Percentiles rank a stretch among this genome's conserved stretches.
phyloP scores from a whole-genome alignment of 2,113 vertebrate species.

The Cottus gobio region DNA sequence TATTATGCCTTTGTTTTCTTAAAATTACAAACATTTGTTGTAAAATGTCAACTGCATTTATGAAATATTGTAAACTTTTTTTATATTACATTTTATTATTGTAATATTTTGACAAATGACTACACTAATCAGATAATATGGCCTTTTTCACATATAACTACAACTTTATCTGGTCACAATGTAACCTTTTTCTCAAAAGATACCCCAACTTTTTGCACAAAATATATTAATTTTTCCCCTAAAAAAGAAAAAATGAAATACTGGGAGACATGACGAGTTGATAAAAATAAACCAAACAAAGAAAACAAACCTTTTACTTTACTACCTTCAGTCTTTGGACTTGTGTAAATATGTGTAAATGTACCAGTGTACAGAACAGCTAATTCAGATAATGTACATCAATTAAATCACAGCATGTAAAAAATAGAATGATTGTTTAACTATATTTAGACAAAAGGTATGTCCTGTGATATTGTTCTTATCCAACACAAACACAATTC shows the following conservation, averaged over 20 bases:
- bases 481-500: conserved; percentile 53
- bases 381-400: conserved; percentile 46
- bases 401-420: conserved; percentile 40
- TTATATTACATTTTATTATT: background rate
- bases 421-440: conserved; percentile 23
- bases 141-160: background rate
- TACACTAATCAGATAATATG: background rate
- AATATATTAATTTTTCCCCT: background rate
- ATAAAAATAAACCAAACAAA: conserved; percentile 19
- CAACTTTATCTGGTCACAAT: background rate
- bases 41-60: background rate
- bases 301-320: background rate
- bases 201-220: background rate
- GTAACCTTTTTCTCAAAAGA: background rate
- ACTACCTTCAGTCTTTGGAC: conserved; percentile 1
- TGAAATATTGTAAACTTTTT: background rate
- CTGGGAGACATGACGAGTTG: background rate
- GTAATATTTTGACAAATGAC: background rate
- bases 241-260: background rate
- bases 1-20: background rate
- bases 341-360: conserved; percentile 4
- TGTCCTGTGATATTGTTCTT: conserved; percentile 43
- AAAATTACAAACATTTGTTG: too few species aligned
- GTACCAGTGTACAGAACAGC: conserved; percentile 28
- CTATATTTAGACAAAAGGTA: conserved; percentile 47